Percentiles rank a stretch among this genome's conserved stretches.
Evolutionary conservation across 1,140 invertebrate species (phyloP).

Genomic region (Trichomalopsis sarcophagae): DNA sequence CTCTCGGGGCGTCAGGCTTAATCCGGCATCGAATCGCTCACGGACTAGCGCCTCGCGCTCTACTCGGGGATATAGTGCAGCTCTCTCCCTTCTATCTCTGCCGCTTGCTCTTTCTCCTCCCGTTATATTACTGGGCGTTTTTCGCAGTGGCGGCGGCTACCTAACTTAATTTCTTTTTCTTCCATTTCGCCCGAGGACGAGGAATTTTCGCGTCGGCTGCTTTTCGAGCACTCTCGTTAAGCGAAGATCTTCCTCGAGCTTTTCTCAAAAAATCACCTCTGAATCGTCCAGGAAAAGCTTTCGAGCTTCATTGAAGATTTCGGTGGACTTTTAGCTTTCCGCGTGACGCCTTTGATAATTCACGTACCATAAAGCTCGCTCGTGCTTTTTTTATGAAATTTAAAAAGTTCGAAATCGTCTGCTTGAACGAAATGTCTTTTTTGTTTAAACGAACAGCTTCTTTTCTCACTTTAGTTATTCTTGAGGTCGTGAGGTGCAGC

Average conservation of each 20-base stretch:
- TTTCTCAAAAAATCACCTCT: too few species aligned
- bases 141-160: not conserved
- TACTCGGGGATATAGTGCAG: not conserved
- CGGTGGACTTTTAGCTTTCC: too few species aligned
- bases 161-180: not conserved
- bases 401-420: not conserved
- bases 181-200: not conserved
- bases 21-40: conserved; percentile 25
- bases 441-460: not conserved
- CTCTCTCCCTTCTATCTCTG: not conserved
- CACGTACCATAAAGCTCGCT: too few species aligned
- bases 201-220: not conserved
- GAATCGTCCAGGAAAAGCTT: too few species aligned
- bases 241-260: too few species aligned
- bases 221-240: not conserved
- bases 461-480: not conserved
- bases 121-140: conserved; percentile 20
- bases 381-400: not conserved
- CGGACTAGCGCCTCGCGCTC: not conserved
- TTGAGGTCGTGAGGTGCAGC: not conserved
- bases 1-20: conserved; percentile 11
- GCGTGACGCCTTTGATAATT: too few species aligned
- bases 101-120: not conserved
- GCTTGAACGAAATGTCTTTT: not conserved
- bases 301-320: too few species aligned